Evolutionary conservation across 2,888 invertebrate species (phyloP), one percentile per base, ranked within the genome.

Genomic region (Lepetodrilus schrolli): DNA sequence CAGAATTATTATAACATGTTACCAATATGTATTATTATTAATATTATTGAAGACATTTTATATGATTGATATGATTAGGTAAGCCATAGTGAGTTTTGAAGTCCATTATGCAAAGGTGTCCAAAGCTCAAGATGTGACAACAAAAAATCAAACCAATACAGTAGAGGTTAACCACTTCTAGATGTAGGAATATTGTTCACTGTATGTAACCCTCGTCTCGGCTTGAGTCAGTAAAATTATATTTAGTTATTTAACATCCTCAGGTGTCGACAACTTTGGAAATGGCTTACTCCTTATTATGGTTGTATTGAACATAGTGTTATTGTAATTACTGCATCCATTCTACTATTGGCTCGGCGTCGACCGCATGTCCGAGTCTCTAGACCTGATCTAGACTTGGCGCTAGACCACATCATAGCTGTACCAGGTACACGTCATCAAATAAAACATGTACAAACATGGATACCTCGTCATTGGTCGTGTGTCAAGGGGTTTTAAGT

Each of bases 401-500:
- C 26, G 26, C 30, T 58, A 58, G 58, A 58, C 10, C 23, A 58
- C 17, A 34, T 58, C 30, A 17, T 58, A 58, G 30, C 26, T 58
- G 58, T 58, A 58, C 58, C 58, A 58, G 58, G 34, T 58, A 58
- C 58, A 58, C 58, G 58, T 58, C 58, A 58, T 58, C 30, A 58
- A n/a, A 58, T 58, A 58, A 58, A 58, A 30, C 26, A 58, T 58
- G 58, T 58, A 58, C 34, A 58, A 58, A 58, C 34, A 58, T 30
- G 17, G 4, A 43, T 43, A 43, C 1, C 43, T 43, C 43, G 13
- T 43, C n/a, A 17, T 13, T 43, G 8, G 43, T 43, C 17, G 13
- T 38, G 10, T 43, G 43, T 4, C 43, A n/a, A n/a, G n/a, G n/a
- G n/a, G n/a, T n/a, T n/a, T n/a, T n/a, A n/a, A n/a, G n/a, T n/a